Evolutionary conservation across 2,113 vertebrate species (phyloP), one percentile per base, ranked within the genome.

Genomic region (Holacanthus passer): DNA sequence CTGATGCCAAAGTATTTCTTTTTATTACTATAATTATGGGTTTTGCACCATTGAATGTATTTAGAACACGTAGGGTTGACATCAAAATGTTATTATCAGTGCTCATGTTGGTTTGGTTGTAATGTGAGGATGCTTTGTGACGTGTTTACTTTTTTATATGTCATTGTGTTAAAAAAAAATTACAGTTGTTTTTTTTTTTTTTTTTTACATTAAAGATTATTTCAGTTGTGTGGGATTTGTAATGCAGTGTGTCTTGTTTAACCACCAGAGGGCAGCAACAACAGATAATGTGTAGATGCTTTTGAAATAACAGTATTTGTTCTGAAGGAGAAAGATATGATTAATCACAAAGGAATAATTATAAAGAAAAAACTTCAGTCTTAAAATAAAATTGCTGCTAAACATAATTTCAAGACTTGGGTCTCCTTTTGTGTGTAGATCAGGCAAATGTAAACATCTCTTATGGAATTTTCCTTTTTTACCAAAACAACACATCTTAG

Each of bases 1-100:
- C 45, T 56, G 47, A 92, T 85, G 63, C 90, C 92, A 93, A 92
- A 93, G 89, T 79, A 3, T 87, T 67, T 84, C 1, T 43, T 62
- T 67, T 69, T 62, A 11, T 77, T 64, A 52, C 20, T 64, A 2
- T 45, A 11, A 45, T 58, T 31, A 22, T 41, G n/a, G 45, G 56
- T 80, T 84, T 78, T 82, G 65, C 47, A 66, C 73, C 13, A 0
- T 68, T 87, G 91, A 90, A 87, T 92, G 83, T 82, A 89, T 64
- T 66, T 70, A 67, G 0, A 55, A 48, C 53, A 50, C 2, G 32
- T 43, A 31, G 20, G 24, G 35, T 63, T 82, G 4, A 79, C 50
- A 78, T 77, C 37, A 47, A 60, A 59, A 53, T 66, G 63, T 35
- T 55, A 20, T 35, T 48, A 47, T 37, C 5, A 48, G 10, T 82